Evolutionary conservation across 2,113 vertebrate species (phyloP).

Genomic region (Rafetus swinhoei): DNA sequence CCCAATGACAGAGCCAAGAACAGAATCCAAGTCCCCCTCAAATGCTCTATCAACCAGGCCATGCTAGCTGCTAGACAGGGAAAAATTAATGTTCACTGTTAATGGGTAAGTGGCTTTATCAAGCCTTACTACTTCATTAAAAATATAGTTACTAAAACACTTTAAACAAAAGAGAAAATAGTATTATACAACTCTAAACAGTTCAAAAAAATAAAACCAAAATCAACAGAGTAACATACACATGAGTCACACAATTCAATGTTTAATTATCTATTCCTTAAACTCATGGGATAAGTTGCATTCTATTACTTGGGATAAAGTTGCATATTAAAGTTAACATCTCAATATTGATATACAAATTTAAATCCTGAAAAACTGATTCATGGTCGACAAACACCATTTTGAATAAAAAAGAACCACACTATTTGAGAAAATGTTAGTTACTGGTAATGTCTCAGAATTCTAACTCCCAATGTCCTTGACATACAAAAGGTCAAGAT

Average conservation of each 20-base stretch:
- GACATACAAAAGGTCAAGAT: not conserved
- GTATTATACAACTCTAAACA: not conserved
- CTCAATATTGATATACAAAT: not conserved
- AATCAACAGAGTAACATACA: not conserved
- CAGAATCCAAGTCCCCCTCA: not conserved
- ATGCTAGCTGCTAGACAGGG: not conserved
- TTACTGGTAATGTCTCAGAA: not conserved
- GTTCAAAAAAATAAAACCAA: not conserved
- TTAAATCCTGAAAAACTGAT: not conserved
- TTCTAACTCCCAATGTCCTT: not conserved
- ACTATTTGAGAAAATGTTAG: not conserved
- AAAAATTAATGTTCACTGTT: fast-evolving
- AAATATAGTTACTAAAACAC: not conserved
- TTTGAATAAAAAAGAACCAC: not conserved
- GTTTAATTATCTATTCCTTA: not conserved
- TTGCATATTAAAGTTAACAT: not conserved
- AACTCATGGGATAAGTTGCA: no score
- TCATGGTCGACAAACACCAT: not conserved
- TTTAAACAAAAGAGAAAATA: not conserved
- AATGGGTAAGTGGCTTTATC: not conserved
- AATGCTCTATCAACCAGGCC: not conserved
- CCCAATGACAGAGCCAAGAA: not conserved
- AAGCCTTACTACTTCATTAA: not conserved
- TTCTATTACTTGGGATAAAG: not conserved
- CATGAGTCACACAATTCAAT: not conserved